These are phyloP conservation scores for Ceyx cyanopectus DNA, from an alignment of 2,113 vertebrate species.

Conservation along the genomic window DNA sequence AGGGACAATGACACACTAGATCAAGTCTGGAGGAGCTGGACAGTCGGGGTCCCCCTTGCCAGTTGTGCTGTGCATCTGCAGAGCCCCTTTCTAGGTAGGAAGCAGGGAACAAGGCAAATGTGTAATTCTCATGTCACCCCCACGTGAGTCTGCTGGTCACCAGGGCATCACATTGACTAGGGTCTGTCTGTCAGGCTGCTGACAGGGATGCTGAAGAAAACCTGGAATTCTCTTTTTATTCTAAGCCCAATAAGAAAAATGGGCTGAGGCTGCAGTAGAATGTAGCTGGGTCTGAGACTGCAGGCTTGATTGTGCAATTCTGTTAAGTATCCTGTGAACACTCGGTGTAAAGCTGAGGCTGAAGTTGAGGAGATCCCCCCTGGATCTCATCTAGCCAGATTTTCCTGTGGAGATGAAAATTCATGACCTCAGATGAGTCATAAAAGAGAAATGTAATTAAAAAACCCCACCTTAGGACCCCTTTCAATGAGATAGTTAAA, in stretches of 20 bases:
- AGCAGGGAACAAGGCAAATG: not conserved
- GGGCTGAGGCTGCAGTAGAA: not conserved
- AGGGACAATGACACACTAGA: slow-evolving; percentile 29
- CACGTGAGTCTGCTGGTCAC: not conserved
- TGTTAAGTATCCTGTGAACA: not conserved
- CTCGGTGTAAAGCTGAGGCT: not conserved
- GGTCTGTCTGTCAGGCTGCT: not conserved
- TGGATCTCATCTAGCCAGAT: not conserved
- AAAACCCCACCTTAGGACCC: not conserved
- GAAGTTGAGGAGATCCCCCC: not conserved
- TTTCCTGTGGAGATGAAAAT: not conserved
- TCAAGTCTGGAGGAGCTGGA: not conserved
- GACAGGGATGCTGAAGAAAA: not conserved
- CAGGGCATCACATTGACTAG: not conserved
- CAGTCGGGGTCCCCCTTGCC: not conserved
- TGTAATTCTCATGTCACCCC: not conserved
- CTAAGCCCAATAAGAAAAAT: not conserved
- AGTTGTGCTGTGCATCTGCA: not conserved
- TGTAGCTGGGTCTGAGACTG: not conserved
- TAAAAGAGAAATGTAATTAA: not conserved
- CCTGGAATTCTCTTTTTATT: not conserved
- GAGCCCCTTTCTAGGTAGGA: not conserved
- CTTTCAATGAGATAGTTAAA: not conserved
- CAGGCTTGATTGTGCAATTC: not conserved
- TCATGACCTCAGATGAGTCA: not conserved